These are phyloP conservation scores for Halesus radiatus DNA, from an alignment of 1,140 invertebrate species.

Conservation along the genomic window DNA sequence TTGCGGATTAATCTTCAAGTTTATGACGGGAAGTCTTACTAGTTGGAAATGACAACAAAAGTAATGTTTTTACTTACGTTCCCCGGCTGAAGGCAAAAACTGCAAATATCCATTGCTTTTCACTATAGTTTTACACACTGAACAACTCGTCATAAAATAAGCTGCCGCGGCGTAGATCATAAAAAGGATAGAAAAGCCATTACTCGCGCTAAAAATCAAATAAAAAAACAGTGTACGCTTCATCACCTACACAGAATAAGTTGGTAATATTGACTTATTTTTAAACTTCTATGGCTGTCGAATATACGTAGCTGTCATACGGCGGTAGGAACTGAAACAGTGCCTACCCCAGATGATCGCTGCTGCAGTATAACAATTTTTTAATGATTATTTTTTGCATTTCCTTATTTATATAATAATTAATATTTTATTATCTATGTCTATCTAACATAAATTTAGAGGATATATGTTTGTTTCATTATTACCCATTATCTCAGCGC, in stretches of 20 bases:
- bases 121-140: conserved; percentile 31
- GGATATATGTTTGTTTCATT: too few relatives aligned
- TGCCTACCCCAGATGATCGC: not conserved
- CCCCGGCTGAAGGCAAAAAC: conserved; percentile 48
- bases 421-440: too few relatives aligned
- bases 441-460: too few relatives aligned
- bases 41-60: conserved; percentile 46
- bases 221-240: conserved; percentile 52
- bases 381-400: not conserved
- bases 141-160: conserved; percentile 45
- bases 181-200: conserved; percentile 46
- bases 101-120: conserved; percentile 46
- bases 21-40: conserved; percentile 36
- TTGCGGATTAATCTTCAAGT: conserved; percentile 9
- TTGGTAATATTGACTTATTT: conserved; percentile 39
- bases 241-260: conserved; percentile 48
- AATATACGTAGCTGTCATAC: conserved; percentile 27
- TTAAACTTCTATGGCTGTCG: conserved; percentile 35
- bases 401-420: too few relatives aligned
- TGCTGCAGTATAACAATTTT: not conserved
- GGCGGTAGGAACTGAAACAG: conserved; percentile 14
- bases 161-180: conserved; percentile 44
- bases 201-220: conserved; percentile 51
- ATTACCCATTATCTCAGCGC: too few relatives aligned
- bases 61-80: conserved; percentile 45